These are phyloP conservation scores for Puntigrus tetrazona DNA, from an alignment of 2,113 vertebrate genomes.

Conservation along the genomic window DNA sequence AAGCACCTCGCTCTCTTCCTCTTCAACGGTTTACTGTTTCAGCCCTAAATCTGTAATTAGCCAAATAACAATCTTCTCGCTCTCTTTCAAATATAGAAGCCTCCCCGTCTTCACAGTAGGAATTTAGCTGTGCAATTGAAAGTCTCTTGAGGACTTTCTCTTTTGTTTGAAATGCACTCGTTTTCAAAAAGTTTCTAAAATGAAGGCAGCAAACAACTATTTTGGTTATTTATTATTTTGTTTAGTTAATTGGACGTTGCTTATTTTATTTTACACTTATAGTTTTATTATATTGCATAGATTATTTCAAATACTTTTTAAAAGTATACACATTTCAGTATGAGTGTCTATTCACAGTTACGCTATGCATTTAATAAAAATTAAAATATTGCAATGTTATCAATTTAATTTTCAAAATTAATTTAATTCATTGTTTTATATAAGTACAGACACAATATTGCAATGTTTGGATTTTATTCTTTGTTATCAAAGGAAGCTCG, in stretches of 20 bases:
- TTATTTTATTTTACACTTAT: background rate
- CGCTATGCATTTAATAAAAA: background rate
- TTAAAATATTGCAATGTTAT: background rate
- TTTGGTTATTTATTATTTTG: background rate
- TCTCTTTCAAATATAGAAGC: constrained; percentile 58
- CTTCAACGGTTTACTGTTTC: constrained; percentile 68
- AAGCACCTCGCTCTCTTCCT: constrained; percentile 61
- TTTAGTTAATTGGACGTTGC: background rate
- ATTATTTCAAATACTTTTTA: background rate
- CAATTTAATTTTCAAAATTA: too few species aligned
- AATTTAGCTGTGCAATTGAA: constrained; percentile 27
- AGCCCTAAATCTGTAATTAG: constrained; percentile 73
- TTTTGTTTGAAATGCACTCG: background rate
- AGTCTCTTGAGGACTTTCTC: constrained; percentile 24
- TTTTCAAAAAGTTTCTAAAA: background rate
- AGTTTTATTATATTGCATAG: background rate
- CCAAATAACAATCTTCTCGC: constrained; percentile 63
- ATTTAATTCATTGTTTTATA: too few species aligned
- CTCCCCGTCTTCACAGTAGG: constrained; percentile 62
- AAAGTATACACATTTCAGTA: background rate
- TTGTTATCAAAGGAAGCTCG: constrained; percentile 3
- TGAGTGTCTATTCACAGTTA: too few species aligned
- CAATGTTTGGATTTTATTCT: background rate
- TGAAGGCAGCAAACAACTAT: background rate
- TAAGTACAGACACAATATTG: background rate